A percentile compares a stretch with the other conserved stretches of the same genome.
Conservation (phyloP, 2,797 vertebrate species). For the Malacoctenus gilli region DNA sequence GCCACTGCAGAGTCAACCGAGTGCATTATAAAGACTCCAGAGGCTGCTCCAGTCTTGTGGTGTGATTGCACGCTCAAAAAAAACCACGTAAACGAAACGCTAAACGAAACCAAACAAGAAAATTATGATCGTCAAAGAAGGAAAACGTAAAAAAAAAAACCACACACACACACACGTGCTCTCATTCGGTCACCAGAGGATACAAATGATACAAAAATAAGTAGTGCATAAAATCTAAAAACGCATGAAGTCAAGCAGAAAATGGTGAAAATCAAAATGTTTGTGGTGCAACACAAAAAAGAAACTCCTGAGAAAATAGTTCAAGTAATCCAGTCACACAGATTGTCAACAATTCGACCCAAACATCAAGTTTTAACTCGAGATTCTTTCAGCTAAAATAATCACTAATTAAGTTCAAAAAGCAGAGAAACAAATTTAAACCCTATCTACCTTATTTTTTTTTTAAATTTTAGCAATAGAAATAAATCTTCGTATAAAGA, state of each 20-base stretch:
- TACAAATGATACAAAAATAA: too few species aligned
- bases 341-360: constrained; percentile 54
- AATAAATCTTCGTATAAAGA: constrained; percentile 1
- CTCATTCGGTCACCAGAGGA: too few species aligned
- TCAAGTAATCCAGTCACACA: constrained; percentile 44
- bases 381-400: constrained; percentile 5
- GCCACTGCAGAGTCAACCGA: background rate
- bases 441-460: background rate
- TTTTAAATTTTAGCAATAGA: too few species aligned
- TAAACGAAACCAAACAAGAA: too few species aligned
- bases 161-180: too few species aligned
- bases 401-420: constrained; percentile 1
- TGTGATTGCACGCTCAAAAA: background rate
- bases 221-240: too few species aligned
- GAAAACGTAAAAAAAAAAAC: too few species aligned
- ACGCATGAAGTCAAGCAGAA: background rate
- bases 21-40: constrained; percentile 16
- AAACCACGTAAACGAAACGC: too few species aligned
- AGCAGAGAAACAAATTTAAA: background rate
- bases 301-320: too few species aligned
- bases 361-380: constrained; percentile 30
- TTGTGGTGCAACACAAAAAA: too few species aligned
- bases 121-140: too few species aligned
- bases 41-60: constrained; percentile 17
- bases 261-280: constrained; percentile 1